Evolutionary conservation across 2,797 vertebrate species (phyloP).

Genomic region (Alcedo atthis): DNA sequence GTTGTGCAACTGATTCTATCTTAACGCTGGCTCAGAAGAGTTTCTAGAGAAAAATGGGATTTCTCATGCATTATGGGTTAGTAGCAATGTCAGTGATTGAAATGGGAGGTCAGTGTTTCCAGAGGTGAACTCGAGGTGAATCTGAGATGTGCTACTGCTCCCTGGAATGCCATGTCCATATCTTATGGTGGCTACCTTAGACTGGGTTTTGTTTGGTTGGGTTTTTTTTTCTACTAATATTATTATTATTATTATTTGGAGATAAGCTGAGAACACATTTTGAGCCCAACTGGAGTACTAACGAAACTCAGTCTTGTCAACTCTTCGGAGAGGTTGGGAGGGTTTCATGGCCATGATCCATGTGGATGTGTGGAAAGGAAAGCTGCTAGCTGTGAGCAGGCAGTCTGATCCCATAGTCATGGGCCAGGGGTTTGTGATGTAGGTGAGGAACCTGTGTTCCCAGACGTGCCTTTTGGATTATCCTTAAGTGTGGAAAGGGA

Average conservation of each 20-base stretch:
- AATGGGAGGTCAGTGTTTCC: background rate
- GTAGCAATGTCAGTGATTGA: background rate
- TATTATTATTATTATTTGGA: background rate
- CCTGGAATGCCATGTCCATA: accelerated
- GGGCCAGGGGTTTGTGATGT: background rate
- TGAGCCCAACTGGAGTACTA: background rate
- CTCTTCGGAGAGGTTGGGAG: background rate
- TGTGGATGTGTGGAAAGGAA: background rate
- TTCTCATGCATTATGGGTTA: background rate
- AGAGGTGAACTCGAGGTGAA: background rate
- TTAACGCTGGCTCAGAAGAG: background rate
- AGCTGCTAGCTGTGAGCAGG: background rate
- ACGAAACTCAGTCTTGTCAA: background rate
- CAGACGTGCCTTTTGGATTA: background rate
- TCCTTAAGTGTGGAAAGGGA: background rate
- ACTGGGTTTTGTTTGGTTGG: too few species aligned
- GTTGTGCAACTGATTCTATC: accelerated
- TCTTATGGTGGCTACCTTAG: background rate
- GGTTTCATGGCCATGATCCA: background rate
- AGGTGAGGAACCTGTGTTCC: background rate
- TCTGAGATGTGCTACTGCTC: background rate
- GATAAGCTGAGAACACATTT: accelerated
- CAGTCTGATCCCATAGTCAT: background rate
- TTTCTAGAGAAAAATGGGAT: background rate
- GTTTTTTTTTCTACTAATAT: background rate